Base-by-base conservation (phyloP, 1,140 invertebrate genomes). In the Apis cerana region DNA sequence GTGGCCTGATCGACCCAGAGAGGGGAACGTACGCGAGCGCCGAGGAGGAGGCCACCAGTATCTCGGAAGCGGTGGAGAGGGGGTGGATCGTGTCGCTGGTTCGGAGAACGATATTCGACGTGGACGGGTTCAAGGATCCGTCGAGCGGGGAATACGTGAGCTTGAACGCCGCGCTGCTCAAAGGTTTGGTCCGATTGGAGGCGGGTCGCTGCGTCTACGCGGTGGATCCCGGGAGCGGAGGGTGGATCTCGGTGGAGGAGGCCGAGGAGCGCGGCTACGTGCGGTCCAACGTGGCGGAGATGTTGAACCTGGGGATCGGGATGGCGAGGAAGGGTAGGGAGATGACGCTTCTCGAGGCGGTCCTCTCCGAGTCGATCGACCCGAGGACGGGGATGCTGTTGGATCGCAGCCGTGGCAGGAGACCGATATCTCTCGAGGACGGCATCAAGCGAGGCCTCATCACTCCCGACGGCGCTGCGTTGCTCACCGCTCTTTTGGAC, bases 41-140 rank as follows among this genome's bases (percentile, higher is more conserved):
- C 0, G 95, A 95, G n/a, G 96, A 97, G 92, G 92, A 95, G 27
- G n/a, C n/a, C n/a, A 95, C 97, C 19, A 95, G 96, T 52, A 96
- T 99, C 84, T 95, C 95, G 13, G 97, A 98, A 91, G 98, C 98
- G 10, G 97, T 98, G 8, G 96, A 97, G 90, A 95, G 96, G 84
- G 98, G 98, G 61, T 95, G 97, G n/a, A 96, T 99, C 64, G 97
- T 97, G 12, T 97, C 98, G 9, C 97, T 99, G 8, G 96, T 96
- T 17, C 97, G 97, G 91, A 97, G 97, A 92, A 97, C 97, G 10
- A 97, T 98, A 80, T 99, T 99, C 91, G 97, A 99, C 91, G 97
- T 99, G 79, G 97, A 98, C 87, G 98, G 97, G 79, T 98, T 99
- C 91, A 97, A 96, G 90, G 97, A 99, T 93, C 96, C 97, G 0